Evolutionary conservation across 2,888 invertebrate species (phyloP).

Genomic region (Caenorhabditis wallacei): DNA sequence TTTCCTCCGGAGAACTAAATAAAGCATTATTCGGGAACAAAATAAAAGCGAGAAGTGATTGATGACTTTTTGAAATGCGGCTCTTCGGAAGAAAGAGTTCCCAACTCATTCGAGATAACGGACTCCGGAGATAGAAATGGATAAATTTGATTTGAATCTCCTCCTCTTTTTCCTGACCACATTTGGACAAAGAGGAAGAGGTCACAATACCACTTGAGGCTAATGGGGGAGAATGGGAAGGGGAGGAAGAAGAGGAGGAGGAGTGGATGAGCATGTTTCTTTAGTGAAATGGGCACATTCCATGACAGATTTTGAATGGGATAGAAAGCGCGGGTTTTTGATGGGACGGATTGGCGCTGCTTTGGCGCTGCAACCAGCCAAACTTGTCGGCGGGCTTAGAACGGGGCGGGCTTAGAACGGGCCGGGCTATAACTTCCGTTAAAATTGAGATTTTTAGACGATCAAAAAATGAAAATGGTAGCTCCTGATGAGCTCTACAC

Average conservation of each 20-base stretch:
- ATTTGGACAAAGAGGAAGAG: neutral
- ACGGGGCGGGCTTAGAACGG: too few relatives aligned
- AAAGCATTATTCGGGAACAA: neutral
- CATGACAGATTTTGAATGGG: constrained; percentile 6
- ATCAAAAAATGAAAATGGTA: too few relatives aligned
- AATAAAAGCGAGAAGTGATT: constrained; percentile 2
- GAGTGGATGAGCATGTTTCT: constrained; percentile 30
- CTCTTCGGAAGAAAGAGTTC: neutral
- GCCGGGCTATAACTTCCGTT: too few relatives aligned
- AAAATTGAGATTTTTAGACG: too few relatives aligned
- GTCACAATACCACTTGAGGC: constrained; percentile 55
- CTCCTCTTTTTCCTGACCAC: neutral
- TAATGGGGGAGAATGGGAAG: constrained; percentile 24
- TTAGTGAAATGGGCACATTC: too few relatives aligned
- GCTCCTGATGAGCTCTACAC: too few relatives aligned
- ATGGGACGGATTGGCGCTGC: too few relatives aligned
- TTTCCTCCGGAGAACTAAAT: too few relatives aligned
- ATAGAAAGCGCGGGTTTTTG: too few relatives aligned
- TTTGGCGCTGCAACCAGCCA: too few relatives aligned
- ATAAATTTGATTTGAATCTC: constrained; percentile 61
- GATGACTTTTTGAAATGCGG: neutral
- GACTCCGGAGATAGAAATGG: neutral
- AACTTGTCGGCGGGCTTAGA: too few relatives aligned
- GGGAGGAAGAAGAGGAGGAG: neutral
- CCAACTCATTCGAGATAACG: neutral